Evolutionary conservation across 2,797 vertebrate species (phyloP), one percentile per base, ranked within the genome.

Genomic region (Sebastes nivosus): DNA sequence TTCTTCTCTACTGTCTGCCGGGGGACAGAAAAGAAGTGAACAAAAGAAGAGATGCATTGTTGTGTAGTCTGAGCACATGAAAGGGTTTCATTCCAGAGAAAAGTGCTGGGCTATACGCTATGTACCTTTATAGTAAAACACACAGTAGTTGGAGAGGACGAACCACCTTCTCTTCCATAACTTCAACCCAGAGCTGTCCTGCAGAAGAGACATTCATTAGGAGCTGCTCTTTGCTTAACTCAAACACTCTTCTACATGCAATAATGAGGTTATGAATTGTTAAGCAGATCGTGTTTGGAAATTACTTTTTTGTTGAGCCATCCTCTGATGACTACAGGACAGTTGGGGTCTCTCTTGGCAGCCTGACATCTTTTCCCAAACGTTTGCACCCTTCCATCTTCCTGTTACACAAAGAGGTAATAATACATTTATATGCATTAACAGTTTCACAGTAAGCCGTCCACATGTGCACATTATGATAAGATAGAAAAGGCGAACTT

Each of bases 81-180:
- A 46, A 61, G 6, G 20, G 5, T 52, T 59, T 34, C 8, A 52
- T 14, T 27, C 3, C 3, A 72, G 50, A n/a, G 27, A 8, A 54
- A 16, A 67, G 42, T 8, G 16, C 27, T 10, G 20, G 8, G 36
- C 22, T 22, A 12, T 8, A 52, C 32, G 27, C 13, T 32, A n/a
- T 8, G 13, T 94, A 97, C 97, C 97, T 97, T 97, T 96, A 79
- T 98, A 98, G 85, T 98, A 98, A 93, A 96, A 98, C 73, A 98
- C 94, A 85, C 97, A 98, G 81, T 95, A 97, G 88, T 97, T 96
- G 2, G 97, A 98, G 52, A 98, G 96, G 57, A 98, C 97, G 50
- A 98, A 98, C 97, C 97, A 98, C 76, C 97, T 94, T 75, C 97
- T 96, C 84, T 98, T 98, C 97, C 97, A 98, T 1, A 98, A 93